Base-by-base conservation (phyloP, 2,888 invertebrate genomes). In the Tricholauxania praeusta region DNA sequence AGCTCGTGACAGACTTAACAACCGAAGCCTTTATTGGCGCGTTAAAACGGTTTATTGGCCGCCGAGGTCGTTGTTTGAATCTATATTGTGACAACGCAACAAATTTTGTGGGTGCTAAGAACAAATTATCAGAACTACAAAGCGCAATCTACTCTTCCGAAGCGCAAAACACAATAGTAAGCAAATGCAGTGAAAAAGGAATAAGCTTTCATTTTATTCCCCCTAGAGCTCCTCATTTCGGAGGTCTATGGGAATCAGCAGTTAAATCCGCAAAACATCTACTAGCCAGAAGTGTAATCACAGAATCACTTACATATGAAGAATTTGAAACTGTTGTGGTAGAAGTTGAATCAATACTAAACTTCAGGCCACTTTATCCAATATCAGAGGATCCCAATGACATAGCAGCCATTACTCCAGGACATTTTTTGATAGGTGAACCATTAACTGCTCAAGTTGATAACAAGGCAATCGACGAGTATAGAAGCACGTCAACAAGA, bases 1-100 rank as follows among this genome's bases (percentile, higher is more conserved):
- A 77, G 32, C 55, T 74, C 2, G 75, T 75, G 0, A 17, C 55
- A 1, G 72, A 71, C 15, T 55, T 77, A 22, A 71, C 77, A 3
- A 63, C 70, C 1, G 60, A 68, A 15, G 65, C 69, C 12, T 76
- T 77, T 19, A 55, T 76, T 28, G 77, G 63, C 0, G 64, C 63
- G 8, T 53, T 75, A 48, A 53, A 69, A 62, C 53, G 73, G n/a
- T n/a, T n/a, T n/a, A 49, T 75, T 77, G 17, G 52, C 75, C 8
- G 17, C 39, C 12, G 73, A 57, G 75, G 75, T 1, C 15, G 4
- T 4, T 28, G 28, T 3, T 4, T 4, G 28, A 28, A 3, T 4
- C 4, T 28, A 28, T 28, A 28, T 3, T 28, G 28, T 4, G 28
- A 28, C 28, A 28, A 28, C 4, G 28, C 28, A 28, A 28, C 28